Conservation (phyloP, 2,113 vertebrate genomes). For the Terrapene triunguis region DNA sequence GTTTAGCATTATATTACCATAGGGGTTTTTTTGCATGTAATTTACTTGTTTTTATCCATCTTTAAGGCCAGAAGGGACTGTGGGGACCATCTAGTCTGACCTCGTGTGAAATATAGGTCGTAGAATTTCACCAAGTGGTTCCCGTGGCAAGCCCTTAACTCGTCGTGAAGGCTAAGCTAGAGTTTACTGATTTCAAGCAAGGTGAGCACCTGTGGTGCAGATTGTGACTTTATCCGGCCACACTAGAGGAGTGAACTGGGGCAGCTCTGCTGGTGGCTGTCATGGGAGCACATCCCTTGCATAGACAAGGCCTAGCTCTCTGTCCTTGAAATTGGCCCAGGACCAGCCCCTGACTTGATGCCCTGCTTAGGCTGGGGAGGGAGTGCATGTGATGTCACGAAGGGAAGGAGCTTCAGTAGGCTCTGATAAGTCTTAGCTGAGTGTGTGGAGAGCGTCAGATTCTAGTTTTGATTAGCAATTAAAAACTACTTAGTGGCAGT, state of each 20-base stretch:
- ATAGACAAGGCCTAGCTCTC: background rate
- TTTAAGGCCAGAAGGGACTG: background rate
- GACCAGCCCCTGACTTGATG: background rate
- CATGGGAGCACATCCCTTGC: background rate
- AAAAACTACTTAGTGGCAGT: background rate
- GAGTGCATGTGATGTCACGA: background rate
- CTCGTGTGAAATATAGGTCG: background rate
- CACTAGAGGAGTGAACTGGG: background rate
- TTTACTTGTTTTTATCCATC: background rate
- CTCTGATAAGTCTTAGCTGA: background rate
- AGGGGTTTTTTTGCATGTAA: accelerated
- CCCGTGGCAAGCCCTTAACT: background rate
- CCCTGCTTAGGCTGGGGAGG: background rate
- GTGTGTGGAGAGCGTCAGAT: background rate
- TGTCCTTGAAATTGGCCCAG: background rate
- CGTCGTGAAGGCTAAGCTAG: background rate
- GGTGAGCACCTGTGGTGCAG: background rate
- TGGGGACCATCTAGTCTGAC: background rate
- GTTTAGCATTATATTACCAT: background rate
- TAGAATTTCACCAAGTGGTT: background rate
- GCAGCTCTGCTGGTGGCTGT: background rate
- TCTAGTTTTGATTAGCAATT: background rate
- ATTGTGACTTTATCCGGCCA: background rate
- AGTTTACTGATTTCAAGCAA: background rate
- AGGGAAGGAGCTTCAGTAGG: background rate